Percentiles rank a stretch among this genome's conserved stretches.
Evolutionary conservation across 2,113 vertebrate species (phyloP).

Genomic region (Gnathonemus echidnorhynchus): DNA sequence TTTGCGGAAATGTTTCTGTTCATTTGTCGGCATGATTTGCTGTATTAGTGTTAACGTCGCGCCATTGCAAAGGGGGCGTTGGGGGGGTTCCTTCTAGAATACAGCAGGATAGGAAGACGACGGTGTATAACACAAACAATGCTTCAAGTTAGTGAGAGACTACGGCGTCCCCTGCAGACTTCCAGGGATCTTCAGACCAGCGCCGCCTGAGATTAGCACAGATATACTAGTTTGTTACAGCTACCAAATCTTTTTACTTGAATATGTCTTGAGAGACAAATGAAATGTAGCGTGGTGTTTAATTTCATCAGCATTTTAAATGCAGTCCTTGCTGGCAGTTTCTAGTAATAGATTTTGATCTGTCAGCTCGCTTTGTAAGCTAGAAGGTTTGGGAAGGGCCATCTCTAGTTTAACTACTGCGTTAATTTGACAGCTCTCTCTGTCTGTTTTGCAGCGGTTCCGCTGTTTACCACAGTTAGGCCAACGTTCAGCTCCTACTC

Average conservation of each 20-base stretch:
- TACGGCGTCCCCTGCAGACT: too few relatives aligned
- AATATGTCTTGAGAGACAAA: background rate
- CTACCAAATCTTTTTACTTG: background rate
- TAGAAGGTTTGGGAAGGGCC: background rate
- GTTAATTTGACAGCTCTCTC: background rate
- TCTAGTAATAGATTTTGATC: background rate
- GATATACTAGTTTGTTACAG: background rate
- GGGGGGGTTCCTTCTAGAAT: background rate
- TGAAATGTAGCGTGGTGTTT: background rate
- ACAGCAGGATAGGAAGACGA: background rate
- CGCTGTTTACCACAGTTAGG: background rate
- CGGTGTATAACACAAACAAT: background rate
- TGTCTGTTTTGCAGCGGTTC: background rate
- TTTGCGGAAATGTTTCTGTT: background rate
- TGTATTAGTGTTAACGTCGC: background rate
- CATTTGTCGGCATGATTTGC: background rate
- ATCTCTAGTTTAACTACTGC: background rate
- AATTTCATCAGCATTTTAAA: background rate
- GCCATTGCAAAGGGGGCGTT: background rate
- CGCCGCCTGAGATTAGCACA: background rate
- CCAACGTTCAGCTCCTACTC: background rate
- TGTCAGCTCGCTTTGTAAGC: background rate
- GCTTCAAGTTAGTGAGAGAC: background rate
- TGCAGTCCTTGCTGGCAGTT: background rate
- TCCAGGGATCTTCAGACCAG: too few relatives aligned